phyloP scores from a whole-genome alignment of 2,888 invertebrate species.

The Halictus quadricinctus region DNA sequence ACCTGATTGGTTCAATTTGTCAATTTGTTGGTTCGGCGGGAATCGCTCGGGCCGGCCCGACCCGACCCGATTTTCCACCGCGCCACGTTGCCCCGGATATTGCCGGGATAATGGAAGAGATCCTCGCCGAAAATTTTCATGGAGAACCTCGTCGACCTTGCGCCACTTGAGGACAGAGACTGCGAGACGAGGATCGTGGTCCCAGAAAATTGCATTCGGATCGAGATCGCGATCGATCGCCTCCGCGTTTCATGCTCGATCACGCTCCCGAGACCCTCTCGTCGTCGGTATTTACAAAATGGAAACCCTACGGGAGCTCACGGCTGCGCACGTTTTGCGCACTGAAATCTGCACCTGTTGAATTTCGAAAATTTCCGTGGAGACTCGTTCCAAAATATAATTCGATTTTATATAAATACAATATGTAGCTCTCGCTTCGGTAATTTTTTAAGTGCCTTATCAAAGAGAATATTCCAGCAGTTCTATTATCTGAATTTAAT shows the following conservation, averaged over 20 bases:
- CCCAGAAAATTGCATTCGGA: not conserved
- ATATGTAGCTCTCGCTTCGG: too few species aligned
- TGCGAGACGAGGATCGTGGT: not conserved
- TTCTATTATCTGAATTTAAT: too few species aligned
- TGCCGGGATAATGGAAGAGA: constrained; percentile 63
- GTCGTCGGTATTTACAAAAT: not conserved
- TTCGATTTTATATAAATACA: too few species aligned
- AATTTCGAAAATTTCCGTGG: not conserved
- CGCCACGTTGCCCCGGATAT: constrained; percentile 63
- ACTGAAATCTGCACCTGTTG: not conserved
- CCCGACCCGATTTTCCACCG: constrained; percentile 60
- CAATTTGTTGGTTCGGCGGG: constrained; percentile 60
- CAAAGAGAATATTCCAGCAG: too few species aligned
- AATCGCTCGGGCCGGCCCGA: not conserved
- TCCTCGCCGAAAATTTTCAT: constrained; percentile 56
- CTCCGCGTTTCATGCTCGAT: not conserved
- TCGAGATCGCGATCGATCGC: constrained; percentile 7
- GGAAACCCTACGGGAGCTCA: not conserved
- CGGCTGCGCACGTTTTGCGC: too few species aligned
- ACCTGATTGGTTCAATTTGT: constrained; percentile 68
- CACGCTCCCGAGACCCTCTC: not conserved
- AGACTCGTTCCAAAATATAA: too few species aligned
- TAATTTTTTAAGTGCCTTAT: too few species aligned
- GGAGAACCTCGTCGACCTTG: constrained; percentile 47
- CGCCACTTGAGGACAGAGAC: constrained; percentile 11